A percentile compares a stretch with the other conserved stretches of the same genome.
Conservation (phyloP, 1,140 invertebrate species). For the Trialeurodes vaporariorum region DNA sequence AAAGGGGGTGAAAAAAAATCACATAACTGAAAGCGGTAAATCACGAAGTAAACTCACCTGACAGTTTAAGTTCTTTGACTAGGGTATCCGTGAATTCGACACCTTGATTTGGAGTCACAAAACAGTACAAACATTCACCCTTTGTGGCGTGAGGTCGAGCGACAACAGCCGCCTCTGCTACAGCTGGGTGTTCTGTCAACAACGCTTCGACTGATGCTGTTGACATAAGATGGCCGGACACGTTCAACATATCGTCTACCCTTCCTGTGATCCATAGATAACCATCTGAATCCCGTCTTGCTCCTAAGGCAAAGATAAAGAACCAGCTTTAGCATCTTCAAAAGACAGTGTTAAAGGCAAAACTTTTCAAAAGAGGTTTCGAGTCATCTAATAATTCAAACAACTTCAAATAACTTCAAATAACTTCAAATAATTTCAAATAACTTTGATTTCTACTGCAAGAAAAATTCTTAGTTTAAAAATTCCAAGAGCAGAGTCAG, state of each 20-base stretch:
- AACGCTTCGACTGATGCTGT: slow-evolving; percentile 92
- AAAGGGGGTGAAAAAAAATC: too few relatives aligned
- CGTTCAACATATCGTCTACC: slow-evolving; percentile 96
- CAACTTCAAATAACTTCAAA: too few relatives aligned
- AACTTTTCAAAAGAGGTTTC: too few relatives aligned
- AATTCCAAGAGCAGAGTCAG: too few relatives aligned
- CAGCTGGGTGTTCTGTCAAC: slow-evolving; percentile 64
- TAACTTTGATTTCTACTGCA: too few relatives aligned
- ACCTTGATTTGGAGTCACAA: slow-evolving; percentile 77
- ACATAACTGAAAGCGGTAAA: too few relatives aligned
- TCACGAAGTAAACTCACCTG: not conserved
- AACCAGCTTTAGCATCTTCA: too few relatives aligned
- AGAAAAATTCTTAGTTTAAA: too few relatives aligned
- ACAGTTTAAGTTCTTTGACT: slow-evolving; percentile 45
- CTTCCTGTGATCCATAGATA: slow-evolving; percentile 95
- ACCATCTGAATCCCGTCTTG: slow-evolving; percentile 79
- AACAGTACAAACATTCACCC: slow-evolving; percentile 94
- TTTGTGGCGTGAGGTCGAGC: slow-evolving; percentile 86
- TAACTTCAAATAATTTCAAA: too few relatives aligned
- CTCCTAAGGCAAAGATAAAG: too few relatives aligned
- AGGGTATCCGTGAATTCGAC: slow-evolving; percentile 55
- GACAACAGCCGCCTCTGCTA: slow-evolving; percentile 92
- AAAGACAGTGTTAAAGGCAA: too few relatives aligned
- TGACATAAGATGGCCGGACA: slow-evolving; percentile 92
- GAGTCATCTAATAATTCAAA: too few relatives aligned